These are phyloP conservation scores for Nephrocerus scutellatus DNA, from an alignment of 2,888 invertebrate species.

Conservation along the genomic window DNA sequence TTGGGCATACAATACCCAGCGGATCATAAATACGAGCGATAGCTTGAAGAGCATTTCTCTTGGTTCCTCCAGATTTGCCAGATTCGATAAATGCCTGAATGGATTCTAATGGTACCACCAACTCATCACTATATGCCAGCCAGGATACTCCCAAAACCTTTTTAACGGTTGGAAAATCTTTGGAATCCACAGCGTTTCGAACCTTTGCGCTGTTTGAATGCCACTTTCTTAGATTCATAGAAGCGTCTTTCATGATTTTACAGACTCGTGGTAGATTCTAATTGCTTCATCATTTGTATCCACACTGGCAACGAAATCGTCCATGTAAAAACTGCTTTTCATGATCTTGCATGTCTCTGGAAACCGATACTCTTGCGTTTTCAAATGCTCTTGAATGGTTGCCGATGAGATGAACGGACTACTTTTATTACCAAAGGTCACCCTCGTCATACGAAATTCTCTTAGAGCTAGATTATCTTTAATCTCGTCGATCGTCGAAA, in stretches of 20 bases:
- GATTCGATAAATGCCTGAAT: slow-evolving; percentile 1
- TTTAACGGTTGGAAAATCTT: too few species aligned
- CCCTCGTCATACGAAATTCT: too few species aligned
- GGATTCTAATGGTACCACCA: slow-evolving; percentile 1
- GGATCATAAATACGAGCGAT: too few species aligned
- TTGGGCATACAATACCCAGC: slow-evolving; percentile 6
- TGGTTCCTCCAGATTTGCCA: not conserved
- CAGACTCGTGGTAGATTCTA: too few species aligned
- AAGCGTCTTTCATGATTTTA: not conserved
- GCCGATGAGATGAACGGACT: too few species aligned
- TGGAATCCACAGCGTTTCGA: not conserved
- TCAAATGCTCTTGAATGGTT: slow-evolving; percentile 2
- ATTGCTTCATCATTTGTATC: too few species aligned
- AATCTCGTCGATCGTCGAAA: not conserved
- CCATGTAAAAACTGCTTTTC: slow-evolving; percentile 2
- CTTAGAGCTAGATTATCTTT: too few species aligned
- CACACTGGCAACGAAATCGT: too few species aligned
- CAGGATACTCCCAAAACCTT: too few species aligned
- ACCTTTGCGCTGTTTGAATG: slow-evolving; percentile 5
- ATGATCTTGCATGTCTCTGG: slow-evolving; percentile 4
- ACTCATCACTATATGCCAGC: slow-evolving; percentile 8
- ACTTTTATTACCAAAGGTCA: too few species aligned
- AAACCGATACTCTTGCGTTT: not conserved
- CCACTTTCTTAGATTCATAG: slow-evolving; percentile 12
- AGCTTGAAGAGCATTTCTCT: too few species aligned